Evolutionary conservation across 2,113 vertebrate species (phyloP), one percentile per base, ranked within the genome.

Genomic region (Strix aluco): DNA sequence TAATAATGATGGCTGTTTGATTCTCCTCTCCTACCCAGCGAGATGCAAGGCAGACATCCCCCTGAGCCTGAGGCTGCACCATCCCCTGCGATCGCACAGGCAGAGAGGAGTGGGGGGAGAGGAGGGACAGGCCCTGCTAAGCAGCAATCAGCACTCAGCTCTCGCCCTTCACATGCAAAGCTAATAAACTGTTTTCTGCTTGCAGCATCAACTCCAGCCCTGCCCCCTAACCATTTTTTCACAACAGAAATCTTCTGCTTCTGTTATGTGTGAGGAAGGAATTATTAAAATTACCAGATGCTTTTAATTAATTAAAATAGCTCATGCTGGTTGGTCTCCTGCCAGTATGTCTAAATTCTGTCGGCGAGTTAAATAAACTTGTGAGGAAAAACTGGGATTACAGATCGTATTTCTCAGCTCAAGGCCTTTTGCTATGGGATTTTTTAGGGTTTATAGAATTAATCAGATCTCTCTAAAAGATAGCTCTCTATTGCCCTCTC

Each of bases 401-500:
- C 61, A 81, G 52, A 59, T 93, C 47, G 4, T 92, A 59, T 78
- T 92, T 77, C 86, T 84, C 44, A 74, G 72, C 51, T 78, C 63
- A 36, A 57, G 57, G 87, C 86, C 29, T 94, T 95, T 67, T 77
- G 72, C 90, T 83, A 3, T 78, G 69, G 86, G 55, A 75, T 65
- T 84, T 94, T 46, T 71, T 67, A 57, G 70, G 72, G 61, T 11
- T 94, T 92, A 54, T 3, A 49, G 77, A 96, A 84, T 91, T 65
- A 94, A 81, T 72, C 30, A 85, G 88, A 72, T 75, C 52, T 86
- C 69, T 86, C 47, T 59, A 26, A 63, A 88, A 95, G 80, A 81
- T 77, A 95, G 96, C 96, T 96, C 96, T 95, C 88, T 95, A 6
- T 97, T 97, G 97, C 92, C 94, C 92, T 96, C 96, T 96, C 94